These are phyloP conservation scores for Euzetes globulus DNA, from an alignment of 2,888 invertebrate species.

Conservation along the genomic window DNA sequence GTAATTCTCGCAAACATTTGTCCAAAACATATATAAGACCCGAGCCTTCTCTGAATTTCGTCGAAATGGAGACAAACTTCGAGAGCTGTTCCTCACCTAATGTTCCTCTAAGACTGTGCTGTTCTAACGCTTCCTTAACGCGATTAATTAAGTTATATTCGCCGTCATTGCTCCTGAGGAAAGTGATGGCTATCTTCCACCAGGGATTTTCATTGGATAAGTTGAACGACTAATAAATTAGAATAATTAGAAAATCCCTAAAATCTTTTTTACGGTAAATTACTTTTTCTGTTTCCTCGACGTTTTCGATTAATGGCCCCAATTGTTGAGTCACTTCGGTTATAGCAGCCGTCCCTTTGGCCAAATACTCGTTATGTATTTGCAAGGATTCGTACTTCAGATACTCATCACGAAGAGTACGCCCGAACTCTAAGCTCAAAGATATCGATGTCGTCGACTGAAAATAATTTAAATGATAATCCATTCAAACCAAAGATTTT, in stretches of 20 bases:
- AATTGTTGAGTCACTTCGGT: conserved; percentile 30
- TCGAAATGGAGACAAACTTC: conserved; percentile 23
- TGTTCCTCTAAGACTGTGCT: conserved; percentile 11
- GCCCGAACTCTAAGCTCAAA: conserved; percentile 43
- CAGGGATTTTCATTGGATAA: conserved; percentile 39
- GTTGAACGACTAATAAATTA: background rate
- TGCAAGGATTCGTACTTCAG: conserved; percentile 52
- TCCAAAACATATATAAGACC: conserved; percentile 48
- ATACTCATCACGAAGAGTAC: conserved; percentile 53
- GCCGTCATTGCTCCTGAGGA: conserved; percentile 41
- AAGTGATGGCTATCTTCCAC: conserved; percentile 46
- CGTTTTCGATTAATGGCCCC: background rate
- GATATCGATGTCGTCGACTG: background rate
- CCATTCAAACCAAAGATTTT: background rate
- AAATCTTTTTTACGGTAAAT: background rate
- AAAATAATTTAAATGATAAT: background rate
- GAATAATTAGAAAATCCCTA: background rate
- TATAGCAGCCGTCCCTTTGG: conserved; percentile 43
- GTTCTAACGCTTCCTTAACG: conserved; percentile 42
- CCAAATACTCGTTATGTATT: conserved; percentile 56
- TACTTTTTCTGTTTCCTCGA: background rate
- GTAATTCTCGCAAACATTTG: conserved; percentile 46
- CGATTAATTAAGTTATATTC: conserved; percentile 44
- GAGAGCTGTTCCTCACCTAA: conserved; percentile 24
- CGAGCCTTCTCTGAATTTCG: conserved; percentile 46